A percentile compares a stretch with the other conserved stretches of the same genome.
phyloP scores from a whole-genome alignment of 2,113 vertebrate species.

The Melanerpes formicivorus region DNA sequence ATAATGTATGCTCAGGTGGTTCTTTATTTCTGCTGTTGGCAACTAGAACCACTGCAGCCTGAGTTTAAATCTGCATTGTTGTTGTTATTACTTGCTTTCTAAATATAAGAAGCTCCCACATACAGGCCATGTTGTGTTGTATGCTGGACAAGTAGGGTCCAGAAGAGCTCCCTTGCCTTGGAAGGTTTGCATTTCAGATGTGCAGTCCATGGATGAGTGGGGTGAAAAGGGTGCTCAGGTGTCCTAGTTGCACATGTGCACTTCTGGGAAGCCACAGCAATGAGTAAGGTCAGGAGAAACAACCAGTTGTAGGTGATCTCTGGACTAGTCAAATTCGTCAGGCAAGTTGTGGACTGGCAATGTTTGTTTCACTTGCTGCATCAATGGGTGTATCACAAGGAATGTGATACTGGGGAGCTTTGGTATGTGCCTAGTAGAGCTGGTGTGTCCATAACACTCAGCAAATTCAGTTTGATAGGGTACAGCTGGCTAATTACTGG shows the following conservation, averaged over 20 bases:
- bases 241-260: background rate
- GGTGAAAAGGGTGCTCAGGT: background rate
- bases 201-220: background rate
- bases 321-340: background rate
- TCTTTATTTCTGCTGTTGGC: background rate
- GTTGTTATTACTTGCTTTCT: background rate
- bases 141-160: background rate
- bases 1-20: background rate
- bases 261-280: background rate
- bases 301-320: background rate
- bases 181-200: background rate
- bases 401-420: background rate
- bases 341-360: background rate
- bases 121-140: background rate
- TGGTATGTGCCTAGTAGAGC: accelerated
- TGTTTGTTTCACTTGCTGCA: background rate
- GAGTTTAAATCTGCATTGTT: background rate
- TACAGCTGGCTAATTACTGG: background rate
- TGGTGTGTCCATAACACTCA: background rate
- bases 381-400: background rate
- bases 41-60: background rate
- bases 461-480: background rate
- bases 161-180: background rate
- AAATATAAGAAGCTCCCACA: background rate
- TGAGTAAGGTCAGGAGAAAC: background rate